Evolutionary conservation across 1,140 invertebrate genomes (phyloP).

Genomic region (Pomphorhynchus laevis): DNA sequence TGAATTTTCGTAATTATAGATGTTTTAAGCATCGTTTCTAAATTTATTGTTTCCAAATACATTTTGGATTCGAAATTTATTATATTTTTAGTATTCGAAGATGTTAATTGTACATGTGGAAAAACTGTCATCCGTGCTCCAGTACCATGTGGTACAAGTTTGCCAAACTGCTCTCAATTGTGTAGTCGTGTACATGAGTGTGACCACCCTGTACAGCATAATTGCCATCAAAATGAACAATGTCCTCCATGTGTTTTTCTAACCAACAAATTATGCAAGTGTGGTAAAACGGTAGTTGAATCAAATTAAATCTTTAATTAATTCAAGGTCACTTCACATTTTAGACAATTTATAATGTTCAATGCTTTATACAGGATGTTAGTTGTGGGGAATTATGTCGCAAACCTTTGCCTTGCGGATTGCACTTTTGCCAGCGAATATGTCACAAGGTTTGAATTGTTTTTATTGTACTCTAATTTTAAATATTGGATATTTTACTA

Average conservation of each 20-base stretch:
- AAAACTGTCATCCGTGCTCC: conserved; percentile 45
- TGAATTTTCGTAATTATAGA: too few species aligned
- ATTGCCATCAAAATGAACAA: conserved; percentile 30
- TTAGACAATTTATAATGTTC: conserved; percentile 39
- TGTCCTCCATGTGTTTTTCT: conserved; percentile 76
- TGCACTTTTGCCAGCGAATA: conserved; percentile 34
- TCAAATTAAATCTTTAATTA: conserved; percentile 1
- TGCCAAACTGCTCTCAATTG: conserved; percentile 35
- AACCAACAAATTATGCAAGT: conserved; percentile 47
- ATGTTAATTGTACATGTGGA: conserved; percentile 59
- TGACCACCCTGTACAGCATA: conserved; percentile 28
- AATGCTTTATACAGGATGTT: conserved; percentile 46
- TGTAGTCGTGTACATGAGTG: conserved; percentile 41
- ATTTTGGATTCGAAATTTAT: conserved; percentile 1
- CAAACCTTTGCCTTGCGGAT: conserved; percentile 34
- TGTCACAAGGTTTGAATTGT: conserved; percentile 29
- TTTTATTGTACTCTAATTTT: too few species aligned
- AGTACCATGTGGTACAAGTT: conserved; percentile 46
- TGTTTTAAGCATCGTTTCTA: too few species aligned
- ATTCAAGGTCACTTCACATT: conserved; percentile 2
- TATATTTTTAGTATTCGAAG: too few species aligned
- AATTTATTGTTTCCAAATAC: too few species aligned
- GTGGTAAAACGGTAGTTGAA: conserved; percentile 39
- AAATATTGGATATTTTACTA: too few species aligned
- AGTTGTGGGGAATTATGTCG: conserved; percentile 53